Base-by-base conservation (phyloP, 2,888 invertebrate species). In the Agonopterix heracliana region DNA sequence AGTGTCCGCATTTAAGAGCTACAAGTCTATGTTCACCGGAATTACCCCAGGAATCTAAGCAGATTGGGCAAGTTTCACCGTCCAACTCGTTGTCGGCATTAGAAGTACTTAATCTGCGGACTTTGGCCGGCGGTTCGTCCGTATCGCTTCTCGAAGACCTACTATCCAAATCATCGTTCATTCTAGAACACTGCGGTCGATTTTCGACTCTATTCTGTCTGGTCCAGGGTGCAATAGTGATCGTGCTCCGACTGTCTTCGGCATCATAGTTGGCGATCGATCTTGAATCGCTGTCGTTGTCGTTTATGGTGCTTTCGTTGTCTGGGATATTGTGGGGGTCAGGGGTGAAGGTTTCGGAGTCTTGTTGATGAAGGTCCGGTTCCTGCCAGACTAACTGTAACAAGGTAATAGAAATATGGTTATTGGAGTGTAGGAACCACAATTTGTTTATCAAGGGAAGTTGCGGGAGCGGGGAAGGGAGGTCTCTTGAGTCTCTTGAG, bases 1-100 rank as follows among this genome's bases (percentile, higher is more conserved):
- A 79, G 81, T 98, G 98, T 0, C 98, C 98, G 77, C 98, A 98
- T 67, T 93, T 93, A 8, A 98, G 81, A 0, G 96, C 93, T n/a
- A 94, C 94, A 2, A 98, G 81, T 47, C 97, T 90, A 74, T 98
- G 98, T 0, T 91, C 91, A 0, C 98, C 98, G 0, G 93, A 91
- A 71, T 93, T 96, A 3, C 94, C 95, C 96, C 97, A 98, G 2
- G 90, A 81, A 49, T 98, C 98, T 55, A 97, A 89, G 70, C 98
- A 98, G 56, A 98, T 97, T 0, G 96, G 92, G 63, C 98, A 98
- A 0, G 90, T 90, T 64, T 92, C 90, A 0, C 93, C 94, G 45
- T 94, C 93, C 43, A 91, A n/a, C 91, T 1, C 1, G 74, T 75
- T 0, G 56, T 54, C 9, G 46, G 57, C 55, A 43, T 62, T 58